phyloP scores from a whole-genome alignment of 2,888 invertebrate genomes.

The Barypeithes pellucidus region DNA sequence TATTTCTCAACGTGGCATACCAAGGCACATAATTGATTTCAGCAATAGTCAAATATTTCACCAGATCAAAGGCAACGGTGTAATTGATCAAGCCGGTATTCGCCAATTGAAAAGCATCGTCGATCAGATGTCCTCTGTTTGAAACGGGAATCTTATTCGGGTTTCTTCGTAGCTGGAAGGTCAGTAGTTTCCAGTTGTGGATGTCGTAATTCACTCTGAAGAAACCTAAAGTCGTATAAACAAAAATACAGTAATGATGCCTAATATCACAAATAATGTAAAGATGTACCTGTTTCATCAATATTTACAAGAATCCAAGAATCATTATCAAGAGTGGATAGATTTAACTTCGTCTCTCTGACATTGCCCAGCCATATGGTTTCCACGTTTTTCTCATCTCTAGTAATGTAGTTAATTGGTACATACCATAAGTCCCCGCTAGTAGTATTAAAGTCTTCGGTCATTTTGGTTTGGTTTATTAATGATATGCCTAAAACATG shows the following conservation, averaged over 20 bases:
- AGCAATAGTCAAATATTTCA: slow-evolving; percentile 76
- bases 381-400: slow-evolving; percentile 56
- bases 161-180: slow-evolving; percentile 68
- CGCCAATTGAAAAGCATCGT: slow-evolving; percentile 81
- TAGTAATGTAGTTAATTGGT: slow-evolving; percentile 73
- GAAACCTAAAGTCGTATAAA: slow-evolving; percentile 70
- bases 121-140: slow-evolving; percentile 81
- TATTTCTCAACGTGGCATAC: slow-evolving; percentile 75
- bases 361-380: slow-evolving; percentile 63
- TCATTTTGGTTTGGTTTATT: slow-evolving; percentile 72
- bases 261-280: not conserved
- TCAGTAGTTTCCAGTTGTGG: slow-evolving; percentile 74
- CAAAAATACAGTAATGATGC: not conserved
- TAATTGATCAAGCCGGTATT: slow-evolving; percentile 75
- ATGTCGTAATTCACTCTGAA: slow-evolving; percentile 78
- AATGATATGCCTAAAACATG: slow-evolving; percentile 63
- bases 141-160: slow-evolving; percentile 73
- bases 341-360: slow-evolving; percentile 60
- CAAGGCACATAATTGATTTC: slow-evolving; percentile 80
- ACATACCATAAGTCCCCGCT: slow-evolving; percentile 73
- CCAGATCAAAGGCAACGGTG: slow-evolving; percentile 76
- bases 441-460: slow-evolving; percentile 58
- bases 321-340: slow-evolving; percentile 59
- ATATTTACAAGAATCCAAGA: slow-evolving; percentile 78
- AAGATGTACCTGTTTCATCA: slow-evolving; percentile 72